Percentiles rank a stretch among this genome's conserved stretches.
Evolutionary conservation across 2,113 vertebrate genomes (phyloP).

Genomic region (Pangasianodon gigas): DNA sequence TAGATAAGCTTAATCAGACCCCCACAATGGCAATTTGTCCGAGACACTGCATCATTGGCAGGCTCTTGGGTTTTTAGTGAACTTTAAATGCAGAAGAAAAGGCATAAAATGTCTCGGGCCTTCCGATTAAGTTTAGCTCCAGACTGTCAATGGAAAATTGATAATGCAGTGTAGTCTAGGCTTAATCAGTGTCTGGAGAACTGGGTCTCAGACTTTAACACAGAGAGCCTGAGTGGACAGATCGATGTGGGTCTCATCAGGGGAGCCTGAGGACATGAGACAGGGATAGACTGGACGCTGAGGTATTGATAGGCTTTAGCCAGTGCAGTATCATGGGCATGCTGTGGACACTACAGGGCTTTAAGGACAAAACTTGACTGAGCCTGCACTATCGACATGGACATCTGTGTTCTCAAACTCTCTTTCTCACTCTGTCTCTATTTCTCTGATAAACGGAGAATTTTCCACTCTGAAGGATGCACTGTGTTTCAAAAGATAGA

Average conservation of each 20-base stretch:
- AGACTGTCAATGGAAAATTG: constrained; percentile 19
- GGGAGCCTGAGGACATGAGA: constrained; percentile 30
- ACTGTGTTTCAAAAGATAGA: neutral
- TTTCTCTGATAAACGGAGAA: neutral
- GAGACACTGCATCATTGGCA: constrained; percentile 5
- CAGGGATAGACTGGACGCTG: neutral
- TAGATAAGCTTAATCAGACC: constrained; percentile 26
- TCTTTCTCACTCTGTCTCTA: neutral
- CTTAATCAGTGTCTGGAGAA: constrained; percentile 29
- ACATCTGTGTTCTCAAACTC: neutral
- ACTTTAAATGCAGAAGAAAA: neutral
- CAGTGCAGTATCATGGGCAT: constrained; percentile 1
- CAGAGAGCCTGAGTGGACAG: constrained; percentile 15
- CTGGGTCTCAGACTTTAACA: constrained; percentile 20
- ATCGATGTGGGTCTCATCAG: constrained; percentile 27
- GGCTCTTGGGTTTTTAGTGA: constrained; percentile 13
- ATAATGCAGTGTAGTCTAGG: constrained; percentile 15
- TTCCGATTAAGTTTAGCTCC: constrained; percentile 25
- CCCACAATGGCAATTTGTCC: constrained; percentile 7
- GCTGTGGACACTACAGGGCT: constrained; percentile 14
- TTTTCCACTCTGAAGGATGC: neutral
- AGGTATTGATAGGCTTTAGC: constrained; percentile 20
- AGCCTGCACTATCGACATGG: neutral
- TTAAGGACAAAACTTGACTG: neutral
- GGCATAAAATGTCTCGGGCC: neutral